Percentiles rank a stretch among this genome's conserved stretches.
These are phyloP conservation scores for Macrotus californicus DNA, from an alignment of 2,113 vertebrate genomes.

Conservation along the genomic window DNA sequence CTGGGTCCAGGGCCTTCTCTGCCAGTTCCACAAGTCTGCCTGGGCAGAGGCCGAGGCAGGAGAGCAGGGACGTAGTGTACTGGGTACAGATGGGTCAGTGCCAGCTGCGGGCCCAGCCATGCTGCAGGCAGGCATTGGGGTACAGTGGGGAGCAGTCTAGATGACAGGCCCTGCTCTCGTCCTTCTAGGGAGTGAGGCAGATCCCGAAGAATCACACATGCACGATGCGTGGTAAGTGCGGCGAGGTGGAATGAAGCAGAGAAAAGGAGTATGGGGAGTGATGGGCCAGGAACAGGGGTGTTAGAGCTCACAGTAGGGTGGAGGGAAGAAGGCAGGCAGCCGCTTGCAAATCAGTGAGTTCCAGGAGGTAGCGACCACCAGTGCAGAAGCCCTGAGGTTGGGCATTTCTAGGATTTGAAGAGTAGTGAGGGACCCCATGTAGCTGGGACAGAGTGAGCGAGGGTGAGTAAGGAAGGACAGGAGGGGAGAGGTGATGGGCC, in stretches of 20 bases:
- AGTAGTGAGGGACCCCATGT: not conserved
- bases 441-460: not conserved
- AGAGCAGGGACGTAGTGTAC: not conserved
- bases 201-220: not conserved
- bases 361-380: not conserved
- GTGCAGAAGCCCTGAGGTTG: not conserved
- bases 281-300: not conserved
- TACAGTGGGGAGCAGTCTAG: not conserved
- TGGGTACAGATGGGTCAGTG: rapidly evolving
- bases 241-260: no score
- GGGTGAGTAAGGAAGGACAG: not conserved
- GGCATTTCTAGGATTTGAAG: not conserved
- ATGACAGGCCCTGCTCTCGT: not conserved
- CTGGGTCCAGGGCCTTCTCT: not conserved
- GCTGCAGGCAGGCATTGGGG: not conserved
- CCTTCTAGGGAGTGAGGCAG: not conserved
- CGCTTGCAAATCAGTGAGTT: not conserved
- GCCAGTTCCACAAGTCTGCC: rapidly evolving
- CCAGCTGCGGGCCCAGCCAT: rapidly evolving
- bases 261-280: not conserved
- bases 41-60: no score
- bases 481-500: not conserved
- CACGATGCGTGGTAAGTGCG: not conserved
- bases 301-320: not conserved
- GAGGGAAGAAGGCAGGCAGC: no score